Conservation (phyloP, 2,888 invertebrate species). For the Hylaea fasciaria region DNA sequence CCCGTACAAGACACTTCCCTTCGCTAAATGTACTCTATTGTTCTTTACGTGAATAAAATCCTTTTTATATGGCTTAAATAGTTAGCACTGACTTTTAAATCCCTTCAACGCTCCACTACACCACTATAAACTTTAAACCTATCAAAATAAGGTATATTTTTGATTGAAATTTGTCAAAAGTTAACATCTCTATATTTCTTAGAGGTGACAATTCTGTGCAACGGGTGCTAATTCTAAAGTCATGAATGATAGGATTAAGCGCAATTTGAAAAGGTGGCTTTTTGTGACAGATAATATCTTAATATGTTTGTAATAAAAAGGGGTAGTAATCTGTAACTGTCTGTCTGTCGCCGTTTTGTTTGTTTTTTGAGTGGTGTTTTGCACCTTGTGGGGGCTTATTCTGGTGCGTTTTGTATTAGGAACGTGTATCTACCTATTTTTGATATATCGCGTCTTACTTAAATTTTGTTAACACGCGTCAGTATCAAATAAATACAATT, state of each 20-base stretch:
- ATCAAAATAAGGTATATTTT: slow-evolving; percentile 1
- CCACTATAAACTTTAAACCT: slow-evolving; percentile 12
- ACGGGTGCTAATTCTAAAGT: slow-evolving; percentile 48
- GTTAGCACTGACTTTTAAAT: slow-evolving; percentile 66
- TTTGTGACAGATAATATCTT: slow-evolving; percentile 79
- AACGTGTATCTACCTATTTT: too few relatives aligned
- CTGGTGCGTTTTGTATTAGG: slow-evolving; percentile 33
- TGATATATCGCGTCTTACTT: too few relatives aligned
- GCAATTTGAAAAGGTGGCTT: slow-evolving; percentile 69
- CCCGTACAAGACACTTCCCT: slow-evolving; percentile 68
- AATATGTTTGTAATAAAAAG: slow-evolving; percentile 80
- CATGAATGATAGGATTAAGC: slow-evolving; percentile 73
- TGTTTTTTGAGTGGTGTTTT: slow-evolving; percentile 64
- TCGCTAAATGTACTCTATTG: slow-evolving; percentile 64
- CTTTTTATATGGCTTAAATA: slow-evolving; percentile 62
- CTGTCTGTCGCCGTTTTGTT: slow-evolving; percentile 60
- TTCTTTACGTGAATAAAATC: slow-evolving; percentile 71
- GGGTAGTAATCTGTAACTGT: slow-evolving; percentile 83
- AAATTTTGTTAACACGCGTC: too few relatives aligned
- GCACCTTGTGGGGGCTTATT: slow-evolving; percentile 70
- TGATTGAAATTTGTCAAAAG: slow-evolving; percentile 18
- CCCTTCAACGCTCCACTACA: slow-evolving; percentile 35
- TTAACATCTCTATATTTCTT: slow-evolving; percentile 49
- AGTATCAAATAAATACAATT: too few relatives aligned
- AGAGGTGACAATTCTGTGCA: slow-evolving; percentile 34